Evolutionary conservation across 2,888 invertebrate species (phyloP).

Genomic region (Pheosia gnoma): DNA sequence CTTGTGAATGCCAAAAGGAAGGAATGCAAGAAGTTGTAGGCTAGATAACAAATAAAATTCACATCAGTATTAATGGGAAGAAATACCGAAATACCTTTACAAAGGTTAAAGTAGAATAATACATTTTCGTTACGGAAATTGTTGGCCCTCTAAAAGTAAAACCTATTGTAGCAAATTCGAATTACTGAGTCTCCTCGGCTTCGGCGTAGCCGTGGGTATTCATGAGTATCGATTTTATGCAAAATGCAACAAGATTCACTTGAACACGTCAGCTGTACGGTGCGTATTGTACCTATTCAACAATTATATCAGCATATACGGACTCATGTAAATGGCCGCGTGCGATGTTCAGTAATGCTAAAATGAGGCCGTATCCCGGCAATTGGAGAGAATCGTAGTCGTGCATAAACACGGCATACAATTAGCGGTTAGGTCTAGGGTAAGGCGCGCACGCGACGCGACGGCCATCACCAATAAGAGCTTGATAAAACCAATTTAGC

Average conservation of each 20-base stretch:
- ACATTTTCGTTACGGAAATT: conserved; percentile 45
- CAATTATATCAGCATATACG: conserved; percentile 72
- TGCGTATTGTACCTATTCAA: conserved; percentile 65
- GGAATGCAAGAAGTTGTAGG: no score
- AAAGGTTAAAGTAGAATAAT: conserved; percentile 50
- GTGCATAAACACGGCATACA: conserved; percentile 61
- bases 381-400: conserved; percentile 59
- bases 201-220: conserved; percentile 67
- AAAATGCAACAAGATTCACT: conserved; percentile 84
- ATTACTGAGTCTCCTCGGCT: conserved; percentile 64
- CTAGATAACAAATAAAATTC: no score
- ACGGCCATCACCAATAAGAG: conserved; percentile 52
- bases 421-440: conserved; percentile 63
- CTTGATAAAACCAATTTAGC: conserved; percentile 65
- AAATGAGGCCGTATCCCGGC: conserved; percentile 54
- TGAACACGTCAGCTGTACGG: conserved; percentile 65
- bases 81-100: no score
- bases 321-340: conserved; percentile 59
- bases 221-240: conserved; percentile 84
- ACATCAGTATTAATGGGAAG: no score
- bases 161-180: conserved; percentile 64
- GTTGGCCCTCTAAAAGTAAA: conserved; percentile 67
- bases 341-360: conserved; percentile 47
- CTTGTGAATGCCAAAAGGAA: no score
- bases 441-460: conserved; percentile 30